phyloP scores from a whole-genome alignment of 2,888 invertebrate genomes.

The Euplagia quadripunctaria region DNA sequence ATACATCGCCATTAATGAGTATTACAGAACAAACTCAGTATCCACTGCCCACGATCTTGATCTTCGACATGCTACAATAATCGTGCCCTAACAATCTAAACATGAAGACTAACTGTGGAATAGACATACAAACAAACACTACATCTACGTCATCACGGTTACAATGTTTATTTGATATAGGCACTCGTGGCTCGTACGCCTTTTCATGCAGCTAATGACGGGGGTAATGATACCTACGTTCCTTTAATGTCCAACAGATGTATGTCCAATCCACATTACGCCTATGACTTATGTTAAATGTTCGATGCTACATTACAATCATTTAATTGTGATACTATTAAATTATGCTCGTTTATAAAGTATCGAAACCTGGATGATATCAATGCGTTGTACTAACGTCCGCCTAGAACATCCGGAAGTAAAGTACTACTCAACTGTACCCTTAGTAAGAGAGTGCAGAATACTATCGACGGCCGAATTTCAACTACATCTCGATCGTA shows the following conservation, averaged over 20 bases:
- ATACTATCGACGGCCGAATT: neutral
- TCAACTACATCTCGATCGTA: neutral
- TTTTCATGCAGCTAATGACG: constrained; percentile 12
- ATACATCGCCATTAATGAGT: constrained; percentile 71
- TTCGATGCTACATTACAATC: constrained; percentile 45
- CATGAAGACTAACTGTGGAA: constrained; percentile 52
- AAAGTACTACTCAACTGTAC: constrained; percentile 43
- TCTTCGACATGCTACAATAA: constrained; percentile 36
- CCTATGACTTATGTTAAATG: constrained; percentile 41
- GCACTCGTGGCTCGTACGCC: constrained; percentile 59
- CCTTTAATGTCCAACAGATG: constrained; percentile 35
- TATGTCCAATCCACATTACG: constrained; percentile 63
- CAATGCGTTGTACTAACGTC: constrained; percentile 34
- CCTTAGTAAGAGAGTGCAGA: constrained; percentile 6
- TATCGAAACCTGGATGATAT: constrained; percentile 28
- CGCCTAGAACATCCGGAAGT: constrained; percentile 41
- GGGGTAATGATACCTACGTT: neutral
- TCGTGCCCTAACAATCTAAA: constrained; percentile 50
- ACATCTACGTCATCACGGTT: constrained; percentile 38
- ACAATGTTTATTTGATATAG: constrained; percentile 49
- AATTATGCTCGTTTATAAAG: constrained; percentile 51
- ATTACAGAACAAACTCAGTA: constrained; percentile 68
- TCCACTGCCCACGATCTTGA: constrained; percentile 55
- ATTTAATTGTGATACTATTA: constrained; percentile 48
- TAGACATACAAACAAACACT: constrained; percentile 56